Base-by-base conservation (phyloP, 2,113 vertebrate species). In the Toxostoma redivivum region DNA sequence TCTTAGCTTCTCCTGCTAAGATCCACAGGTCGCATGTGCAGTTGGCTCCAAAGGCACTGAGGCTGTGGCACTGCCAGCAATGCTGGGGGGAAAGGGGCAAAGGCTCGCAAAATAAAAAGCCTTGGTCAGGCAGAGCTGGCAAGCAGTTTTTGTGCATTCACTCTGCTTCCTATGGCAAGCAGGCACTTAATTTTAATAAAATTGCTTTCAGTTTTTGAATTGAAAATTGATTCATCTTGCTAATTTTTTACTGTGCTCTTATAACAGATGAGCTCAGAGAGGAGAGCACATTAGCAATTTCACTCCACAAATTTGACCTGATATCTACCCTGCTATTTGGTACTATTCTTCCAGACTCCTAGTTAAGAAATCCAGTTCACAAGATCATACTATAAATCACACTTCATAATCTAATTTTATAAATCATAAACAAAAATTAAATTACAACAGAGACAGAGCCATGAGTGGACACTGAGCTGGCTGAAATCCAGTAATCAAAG, bases 1-100 rank as follows among this genome's bases (percentile, higher is more conserved):
- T 62, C 76, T 51, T 6, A 40, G 80, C 67, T 48, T 54, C 33
- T 88, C 86, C 86, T 31, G 15, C 60, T 51, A 28, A 28, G 50
- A 65, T 9, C 61, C 57, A 48, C 73, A n/a, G 66, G 62, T 86
- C 15, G 3, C 0, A 4, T 2, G 50, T 0, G 2, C 74, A n/a
- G 85, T 2, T 42, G 82, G 69, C 77, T 79, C 85, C 83, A 40
- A 50, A 79, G 4, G 18, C 48, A 15, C 11, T 0, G 1, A 35
- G 71, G 47, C 65, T 62, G 25, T 0, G 0, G 72, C 56, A 35
- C 42, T 28, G 56, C 90, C 11, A 9, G 67, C 48, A 47, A 64
- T 4, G 57, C 72, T 18, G 35, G n/a, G n/a, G 65, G 18, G 18
- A 64, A 82, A n/a, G 33, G n/a, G 48, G 70, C 24, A 37, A 64